Evolutionary conservation across 2,113 vertebrate genomes (phyloP).

Genomic region (Tyrannus savana): DNA sequence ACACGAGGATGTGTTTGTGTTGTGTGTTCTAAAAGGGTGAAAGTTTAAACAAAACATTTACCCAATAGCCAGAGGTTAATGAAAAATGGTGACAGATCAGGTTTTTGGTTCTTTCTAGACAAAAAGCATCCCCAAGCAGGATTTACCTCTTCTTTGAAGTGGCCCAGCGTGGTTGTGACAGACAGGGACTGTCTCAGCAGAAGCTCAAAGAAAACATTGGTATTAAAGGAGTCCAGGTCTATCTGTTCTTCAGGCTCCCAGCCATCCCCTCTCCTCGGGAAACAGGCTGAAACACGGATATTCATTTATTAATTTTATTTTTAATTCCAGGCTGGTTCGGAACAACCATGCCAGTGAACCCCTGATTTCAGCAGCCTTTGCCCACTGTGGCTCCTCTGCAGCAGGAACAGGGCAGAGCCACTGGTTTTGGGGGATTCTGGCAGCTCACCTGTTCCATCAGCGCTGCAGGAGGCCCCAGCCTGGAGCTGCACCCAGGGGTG

Average conservation of each 20-base stretch:
- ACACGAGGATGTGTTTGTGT: too few relatives aligned
- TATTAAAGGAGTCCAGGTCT: slow-evolving; percentile 87
- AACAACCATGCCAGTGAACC: accelerated
- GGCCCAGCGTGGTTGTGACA: slow-evolving; percentile 81
- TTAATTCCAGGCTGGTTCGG: neutral
- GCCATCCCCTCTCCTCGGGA: slow-evolving; percentile 17
- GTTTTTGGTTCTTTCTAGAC: neutral
- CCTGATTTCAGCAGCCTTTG: neutral
- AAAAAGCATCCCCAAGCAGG: neutral
- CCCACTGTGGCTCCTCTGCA: too few relatives aligned
- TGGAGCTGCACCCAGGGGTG: slow-evolving; percentile 49
- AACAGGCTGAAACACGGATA: neutral
- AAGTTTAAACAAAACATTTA: neutral
- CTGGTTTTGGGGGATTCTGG: neutral
- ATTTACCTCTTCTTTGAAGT: slow-evolving; percentile 84
- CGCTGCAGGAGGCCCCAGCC: neutral
- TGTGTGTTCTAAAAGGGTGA: neutral
- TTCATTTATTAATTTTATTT: neutral
- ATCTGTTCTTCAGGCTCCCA: slow-evolving; percentile 86
- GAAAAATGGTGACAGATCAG: neutral
- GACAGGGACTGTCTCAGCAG: slow-evolving; percentile 84
- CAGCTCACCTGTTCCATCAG: neutral
- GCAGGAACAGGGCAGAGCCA: neutral
- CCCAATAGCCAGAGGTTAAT: neutral
- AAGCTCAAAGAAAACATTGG: slow-evolving; percentile 82